Evolutionary conservation across 2,113 vertebrate species (phyloP).

Genomic region (Scalopus aquaticus): DNA sequence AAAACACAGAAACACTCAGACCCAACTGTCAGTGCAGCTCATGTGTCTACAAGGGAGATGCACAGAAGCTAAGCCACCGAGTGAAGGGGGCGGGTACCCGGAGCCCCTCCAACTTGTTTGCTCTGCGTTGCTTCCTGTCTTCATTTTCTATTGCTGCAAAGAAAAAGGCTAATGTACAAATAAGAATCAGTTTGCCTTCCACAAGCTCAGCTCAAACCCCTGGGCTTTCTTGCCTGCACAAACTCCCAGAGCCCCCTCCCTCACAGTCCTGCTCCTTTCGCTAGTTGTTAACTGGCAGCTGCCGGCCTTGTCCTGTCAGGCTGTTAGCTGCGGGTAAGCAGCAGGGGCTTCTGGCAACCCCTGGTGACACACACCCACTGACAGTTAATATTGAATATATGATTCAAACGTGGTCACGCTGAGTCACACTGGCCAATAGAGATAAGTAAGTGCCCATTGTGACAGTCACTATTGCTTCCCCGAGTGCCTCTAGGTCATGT

Average conservation of each 20-base stretch:
- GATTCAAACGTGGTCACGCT: conserved; percentile 5
- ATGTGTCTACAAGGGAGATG: background rate
- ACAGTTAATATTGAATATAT: conserved; percentile 56
- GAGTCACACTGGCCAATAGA: background rate
- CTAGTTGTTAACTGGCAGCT: background rate
- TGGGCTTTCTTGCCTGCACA: background rate
- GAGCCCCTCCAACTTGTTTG: background rate
- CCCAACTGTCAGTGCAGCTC: background rate
- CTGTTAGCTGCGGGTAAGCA: conserved; percentile 5
- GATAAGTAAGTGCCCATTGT: background rate
- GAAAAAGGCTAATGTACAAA: background rate
- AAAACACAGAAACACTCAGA: background rate
- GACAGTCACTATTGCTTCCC: background rate
- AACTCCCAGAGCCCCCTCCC: background rate
- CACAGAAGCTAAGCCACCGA: background rate
- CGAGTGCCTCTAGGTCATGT: background rate
- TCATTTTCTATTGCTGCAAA: background rate
- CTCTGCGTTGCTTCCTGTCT: background rate
- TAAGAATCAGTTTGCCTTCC: background rate
- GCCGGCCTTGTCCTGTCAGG: background rate
- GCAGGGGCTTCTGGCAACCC: conserved; percentile 40
- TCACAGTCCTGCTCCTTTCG: background rate
- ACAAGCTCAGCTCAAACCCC: background rate
- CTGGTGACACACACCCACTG: conserved; percentile 42
- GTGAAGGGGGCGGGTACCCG: background rate